Base-by-base conservation (phyloP, 1,140 invertebrate species). In the Cardiocondyla obscurior region DNA sequence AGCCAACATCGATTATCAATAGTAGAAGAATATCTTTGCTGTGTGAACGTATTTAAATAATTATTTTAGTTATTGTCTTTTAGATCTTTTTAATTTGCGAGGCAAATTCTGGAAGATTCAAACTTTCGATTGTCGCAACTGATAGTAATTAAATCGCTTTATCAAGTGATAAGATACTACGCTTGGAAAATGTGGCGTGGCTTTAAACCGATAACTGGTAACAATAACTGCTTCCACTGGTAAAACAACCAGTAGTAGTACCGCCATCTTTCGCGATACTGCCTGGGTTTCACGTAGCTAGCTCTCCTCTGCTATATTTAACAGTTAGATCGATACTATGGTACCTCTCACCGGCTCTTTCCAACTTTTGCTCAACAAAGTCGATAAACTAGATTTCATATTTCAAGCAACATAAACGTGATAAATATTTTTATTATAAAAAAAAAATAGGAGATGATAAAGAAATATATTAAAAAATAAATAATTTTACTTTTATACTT, bases 301-400 rank as follows among this genome's bases (percentile, higher is more conserved):
- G 36, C 25, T 79, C 36, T 69, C 19, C 36, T 46, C 8, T 39
- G 33, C 46, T 69, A 39, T 53, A 30, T 79, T n/a, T 30, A 53
- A 19, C 33, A 46, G 60, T 60, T 28, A 12, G 33, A 69, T 79
- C 74, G 74, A 79, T 79, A 51, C 14, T 19, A 39, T 12, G 39
- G 57, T 44, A n/a, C n/a, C n/a, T n/a, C n/a, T 64, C 44, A 30
- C 33, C 46, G 16, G 51, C 16, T 28, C 33, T 67, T 39, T 42
- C 6, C 36, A 39, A 25, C n/a, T 39, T 69, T 67, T 51, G 14
- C 22, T 67, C 19, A 2, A 12, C 7, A n/a, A 62, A 67, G 74
- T 79, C 62, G 74, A 55, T 79, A 79, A 79, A 16, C 25, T 69
- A 79, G 74, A 55, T 79, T 67, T 16, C 74, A 53, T 25, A 12